Base-by-base conservation (phyloP, 2,113 vertebrate species). In the Pluvianellus socialis region DNA sequence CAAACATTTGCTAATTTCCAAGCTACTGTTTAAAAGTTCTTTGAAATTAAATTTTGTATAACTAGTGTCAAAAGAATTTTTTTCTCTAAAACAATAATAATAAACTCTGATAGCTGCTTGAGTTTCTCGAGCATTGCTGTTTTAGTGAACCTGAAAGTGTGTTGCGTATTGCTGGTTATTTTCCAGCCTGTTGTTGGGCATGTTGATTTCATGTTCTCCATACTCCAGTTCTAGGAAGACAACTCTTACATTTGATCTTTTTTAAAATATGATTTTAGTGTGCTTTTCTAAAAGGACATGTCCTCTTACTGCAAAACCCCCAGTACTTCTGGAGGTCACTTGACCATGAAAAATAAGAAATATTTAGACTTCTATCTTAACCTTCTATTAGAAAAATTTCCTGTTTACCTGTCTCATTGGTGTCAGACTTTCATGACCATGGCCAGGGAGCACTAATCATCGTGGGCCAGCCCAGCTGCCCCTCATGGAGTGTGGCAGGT, bases 401-500 rank as follows among this genome's bases (percentile, higher is more conserved):
- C 16, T 53, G 7, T n/a, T 94, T 26, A 10, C 16, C 9, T 72
- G 28, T 32, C 3, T 1, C 50, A 62, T 47, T 16, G 21, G 10
- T 2, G 3, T 33, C 21, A 40, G 42, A 10, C 7, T 76, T 86
- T 10, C 9, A 35, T 89, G 76, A 62, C 58, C 2, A 2, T 56
- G 76, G 86, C 30, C 59, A 80, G 84, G 50, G 80, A 45, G 38
- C 9, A 3, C 26, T 22, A 26, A 13, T 70, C 20, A 9, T 45
- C 35, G 42, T 8, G 55, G 65, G 27, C 67, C 53, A 42, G n/a
- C 40, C 53, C 33, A 44, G 45, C 35, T 2, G 3, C 28, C n/a
- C 33, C 17, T 50, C 0, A 0, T n/a, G 2, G 40, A 26, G 26
- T 2, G 4, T 32, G 42, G 70, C 49, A 28, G 74, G 10, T 35